A percentile compares a stretch with the other conserved stretches of the same genome.
These are phyloP conservation scores for Euphonia xanthogaster DNA, from an alignment of 2,797 vertebrate genomes.

Conservation along the genomic window DNA sequence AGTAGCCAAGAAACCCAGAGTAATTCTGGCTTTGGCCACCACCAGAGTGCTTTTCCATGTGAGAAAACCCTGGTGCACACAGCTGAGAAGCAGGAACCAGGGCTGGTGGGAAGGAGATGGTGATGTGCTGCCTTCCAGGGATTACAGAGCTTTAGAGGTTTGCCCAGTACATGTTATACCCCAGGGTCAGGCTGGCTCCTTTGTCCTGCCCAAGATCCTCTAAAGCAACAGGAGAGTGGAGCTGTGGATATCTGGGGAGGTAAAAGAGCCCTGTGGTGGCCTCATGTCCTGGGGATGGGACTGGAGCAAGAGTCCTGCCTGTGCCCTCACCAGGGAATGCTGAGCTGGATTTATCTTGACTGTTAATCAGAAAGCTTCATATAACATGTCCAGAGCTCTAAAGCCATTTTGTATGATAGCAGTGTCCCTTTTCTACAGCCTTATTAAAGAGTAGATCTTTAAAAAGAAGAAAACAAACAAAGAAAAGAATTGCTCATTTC, in stretches of 20 bases:
- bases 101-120: background rate
- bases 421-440: conserved; percentile 69
- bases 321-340: background rate
- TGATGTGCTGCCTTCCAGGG: background rate
- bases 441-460: conserved; percentile 55
- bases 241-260: too few species aligned
- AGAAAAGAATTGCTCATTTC: background rate
- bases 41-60: rapidly evolving
- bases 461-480: background rate
- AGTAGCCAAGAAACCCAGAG: background rate
- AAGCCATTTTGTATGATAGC: conserved; percentile 71
- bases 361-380: conserved; percentile 47
- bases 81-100: background rate
- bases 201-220: background rate
- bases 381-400: conserved; percentile 40
- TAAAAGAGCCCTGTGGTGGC: background rate
- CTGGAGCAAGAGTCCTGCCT: background rate
- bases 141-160: background rate
- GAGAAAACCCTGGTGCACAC: background rate
- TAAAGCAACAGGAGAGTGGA: background rate
- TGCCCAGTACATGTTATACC: background rate
- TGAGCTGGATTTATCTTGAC: conserved; percentile 35
- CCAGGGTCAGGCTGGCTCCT: background rate
- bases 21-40: background rate
- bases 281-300: background rate